Conservation (phyloP, 2,888 invertebrate genomes). For the Pinctada fucata region DNA sequence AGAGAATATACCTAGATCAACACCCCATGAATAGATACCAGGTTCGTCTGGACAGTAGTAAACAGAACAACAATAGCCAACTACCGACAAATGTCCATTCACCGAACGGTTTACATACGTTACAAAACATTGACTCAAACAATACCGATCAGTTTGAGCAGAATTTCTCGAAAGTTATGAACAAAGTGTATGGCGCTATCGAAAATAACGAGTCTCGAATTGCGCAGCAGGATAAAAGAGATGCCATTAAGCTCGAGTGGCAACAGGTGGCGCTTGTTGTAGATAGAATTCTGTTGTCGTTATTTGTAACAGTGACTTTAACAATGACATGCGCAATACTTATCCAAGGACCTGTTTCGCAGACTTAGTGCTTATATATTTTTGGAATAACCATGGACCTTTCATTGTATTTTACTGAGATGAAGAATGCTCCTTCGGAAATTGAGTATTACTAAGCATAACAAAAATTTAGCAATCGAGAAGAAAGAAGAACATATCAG, state of each 20-base stretch:
- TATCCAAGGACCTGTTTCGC: slow-evolving; percentile 42
- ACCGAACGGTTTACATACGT: not conserved
- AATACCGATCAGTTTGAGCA: slow-evolving; percentile 79
- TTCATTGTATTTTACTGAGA: no score
- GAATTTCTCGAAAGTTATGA: slow-evolving; percentile 83
- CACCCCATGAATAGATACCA: not conserved
- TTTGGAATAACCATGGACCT: not conserved
- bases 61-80: slow-evolving; percentile 8
- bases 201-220: slow-evolving; percentile 87
- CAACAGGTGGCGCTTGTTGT: slow-evolving; percentile 85
- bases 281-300: slow-evolving; percentile 80
- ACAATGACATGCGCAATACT: slow-evolving; percentile 77
- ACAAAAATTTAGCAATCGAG: no score
- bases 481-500: no score
- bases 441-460: no score
- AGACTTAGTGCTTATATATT: not conserved
- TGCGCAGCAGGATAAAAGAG: slow-evolving; percentile 87
- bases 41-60: slow-evolving; percentile 6
- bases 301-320: slow-evolving; percentile 79
- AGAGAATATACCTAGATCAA: not conserved
- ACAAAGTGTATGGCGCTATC: slow-evolving; percentile 85
- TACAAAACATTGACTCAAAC: not conserved
- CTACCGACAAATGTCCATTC: slow-evolving; percentile 6
- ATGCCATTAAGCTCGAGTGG: slow-evolving; percentile 90
- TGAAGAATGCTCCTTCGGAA: no score